Conservation (phyloP, 2,888 invertebrate species). For the Heteromurus nitidus region DNA sequence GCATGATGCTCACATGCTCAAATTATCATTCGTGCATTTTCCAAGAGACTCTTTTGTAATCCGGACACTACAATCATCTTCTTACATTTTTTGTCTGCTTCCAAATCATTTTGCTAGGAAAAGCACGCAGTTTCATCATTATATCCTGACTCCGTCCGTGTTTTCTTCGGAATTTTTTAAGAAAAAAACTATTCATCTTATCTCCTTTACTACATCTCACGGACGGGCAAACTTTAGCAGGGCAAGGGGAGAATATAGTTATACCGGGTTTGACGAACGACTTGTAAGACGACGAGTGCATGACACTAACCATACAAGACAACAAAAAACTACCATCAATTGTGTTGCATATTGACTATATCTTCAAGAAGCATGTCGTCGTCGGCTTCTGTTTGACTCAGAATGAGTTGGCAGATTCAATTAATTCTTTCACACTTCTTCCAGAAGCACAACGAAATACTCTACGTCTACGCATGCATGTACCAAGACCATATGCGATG, state of each 20-base stretch:
- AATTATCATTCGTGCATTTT: slow-evolving; percentile 13
- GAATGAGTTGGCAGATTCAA: slow-evolving; percentile 73
- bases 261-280: too few relatives aligned
- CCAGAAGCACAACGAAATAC: slow-evolving; percentile 54
- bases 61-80: slow-evolving; percentile 26
- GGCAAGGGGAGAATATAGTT: background rate
- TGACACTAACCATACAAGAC: slow-evolving; percentile 28
- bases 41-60: slow-evolving; percentile 15
- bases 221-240: too few relatives aligned
- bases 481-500: too few relatives aligned
- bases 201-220: too few relatives aligned
- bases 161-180: too few relatives aligned
- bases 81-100: slow-evolving; percentile 17
- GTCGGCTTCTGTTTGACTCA: slow-evolving; percentile 46
- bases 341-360: slow-evolving; percentile 34
- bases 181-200: too few relatives aligned
- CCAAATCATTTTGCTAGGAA: slow-evolving; percentile 60
- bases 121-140: slow-evolving; percentile 44
- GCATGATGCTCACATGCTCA: background rate
- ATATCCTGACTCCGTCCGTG: slow-evolving; percentile 19
- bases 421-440: slow-evolving; percentile 73
- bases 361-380: slow-evolving; percentile 60
- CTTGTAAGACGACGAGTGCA: too few relatives aligned
- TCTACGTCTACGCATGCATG: too few relatives aligned
- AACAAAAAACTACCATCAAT: slow-evolving; percentile 31